Conservation (phyloP, 2,888 invertebrate species). For the Drosophila bunnanda region DNA sequence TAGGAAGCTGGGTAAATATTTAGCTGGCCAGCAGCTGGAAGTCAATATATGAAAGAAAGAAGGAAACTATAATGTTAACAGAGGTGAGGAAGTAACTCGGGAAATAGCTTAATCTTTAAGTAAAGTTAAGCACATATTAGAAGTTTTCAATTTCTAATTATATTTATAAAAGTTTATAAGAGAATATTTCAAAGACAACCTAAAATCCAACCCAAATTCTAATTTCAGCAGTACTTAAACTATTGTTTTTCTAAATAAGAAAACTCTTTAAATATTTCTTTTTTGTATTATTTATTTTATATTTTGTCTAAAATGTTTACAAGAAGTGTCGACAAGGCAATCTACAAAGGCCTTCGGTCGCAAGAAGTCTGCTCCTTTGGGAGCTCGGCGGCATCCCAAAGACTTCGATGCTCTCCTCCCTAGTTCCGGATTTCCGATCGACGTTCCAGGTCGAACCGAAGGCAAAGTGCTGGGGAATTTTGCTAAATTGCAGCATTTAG, state of each 20-base stretch:
- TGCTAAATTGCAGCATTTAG: conserved; percentile 73
- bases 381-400: conserved; percentile 1
- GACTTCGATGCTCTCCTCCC: conserved; percentile 2
- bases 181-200: no score
- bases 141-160: no score
- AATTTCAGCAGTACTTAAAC: no score
- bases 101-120: no score
- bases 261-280: neutral
- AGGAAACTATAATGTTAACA: no score
- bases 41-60: conserved; percentile 7
- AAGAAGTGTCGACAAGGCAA: conserved; percentile 35
- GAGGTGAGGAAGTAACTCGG: no score
- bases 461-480: conserved; percentile 34
- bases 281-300: neutral
- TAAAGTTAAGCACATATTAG: no score
- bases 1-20: conserved; percentile 50
- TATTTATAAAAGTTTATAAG: no score
- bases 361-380: conserved; percentile 8
- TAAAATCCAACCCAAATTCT: no score
- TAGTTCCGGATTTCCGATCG: conserved; percentile 42
- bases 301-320: conserved; percentile 16
- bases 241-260: neutral
- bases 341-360: conserved; percentile 44
- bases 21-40: conserved; percentile 44
- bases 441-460: conserved; percentile 71